Conservation (phyloP, 2,888 invertebrate species). For the Poecilobothrus nobilitatus region DNA sequence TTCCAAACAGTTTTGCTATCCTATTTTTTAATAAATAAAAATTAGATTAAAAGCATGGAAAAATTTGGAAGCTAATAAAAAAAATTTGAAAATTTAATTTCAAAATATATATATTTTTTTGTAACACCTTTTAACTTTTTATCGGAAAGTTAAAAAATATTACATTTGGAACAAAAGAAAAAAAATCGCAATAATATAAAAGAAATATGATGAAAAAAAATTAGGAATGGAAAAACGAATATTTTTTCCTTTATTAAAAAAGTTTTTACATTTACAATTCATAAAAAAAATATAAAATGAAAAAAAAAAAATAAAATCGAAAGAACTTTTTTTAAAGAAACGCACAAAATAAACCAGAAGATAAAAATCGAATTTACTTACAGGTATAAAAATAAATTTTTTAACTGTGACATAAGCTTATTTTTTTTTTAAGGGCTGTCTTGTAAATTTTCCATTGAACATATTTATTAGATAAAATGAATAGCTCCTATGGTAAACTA, state of each 20-base stretch:
- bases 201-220: neutral
- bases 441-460: too few relatives aligned
- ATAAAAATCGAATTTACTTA: neutral
- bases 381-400: neutral
- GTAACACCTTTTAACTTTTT: neutral
- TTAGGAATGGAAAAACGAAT: neutral
- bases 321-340: neutral
- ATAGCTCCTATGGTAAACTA: too few relatives aligned
- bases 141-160: neutral
- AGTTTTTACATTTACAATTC: slow-evolving; percentile 6
- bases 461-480: too few relatives aligned
- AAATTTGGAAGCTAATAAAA: neutral
- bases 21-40: neutral
- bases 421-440: too few relatives aligned
- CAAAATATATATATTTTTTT: neutral
- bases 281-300: neutral
- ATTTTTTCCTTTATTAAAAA: neutral
- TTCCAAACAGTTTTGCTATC: too few relatives aligned
- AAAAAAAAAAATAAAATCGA: neutral
- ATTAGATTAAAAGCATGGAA: neutral
- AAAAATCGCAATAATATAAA: too few relatives aligned
- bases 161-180: too few relatives aligned
- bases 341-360: neutral
- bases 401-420: too few relatives aligned
- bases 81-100: neutral